phyloP scores from a whole-genome alignment of 2,888 invertebrate species.

The Leucophora obtusa region DNA sequence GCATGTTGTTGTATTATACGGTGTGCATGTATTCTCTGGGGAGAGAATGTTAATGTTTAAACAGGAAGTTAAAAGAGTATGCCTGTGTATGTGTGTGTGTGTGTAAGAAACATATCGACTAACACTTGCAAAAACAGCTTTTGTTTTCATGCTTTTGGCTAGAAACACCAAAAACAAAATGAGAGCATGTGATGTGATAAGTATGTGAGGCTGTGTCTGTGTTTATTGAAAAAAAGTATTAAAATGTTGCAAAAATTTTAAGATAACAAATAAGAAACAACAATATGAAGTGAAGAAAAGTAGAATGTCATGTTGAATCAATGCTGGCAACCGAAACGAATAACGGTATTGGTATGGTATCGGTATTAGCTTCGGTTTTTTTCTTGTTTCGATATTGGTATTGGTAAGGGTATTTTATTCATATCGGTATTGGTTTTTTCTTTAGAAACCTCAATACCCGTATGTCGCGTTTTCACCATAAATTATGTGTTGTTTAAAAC shows the following conservation, averaged over 20 bases:
- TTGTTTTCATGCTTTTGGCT: slow-evolving; percentile 25
- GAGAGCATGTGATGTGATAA: background rate
- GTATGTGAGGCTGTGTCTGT: background rate
- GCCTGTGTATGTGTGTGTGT: no score
- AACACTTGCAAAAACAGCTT: background rate
- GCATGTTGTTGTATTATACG: slow-evolving; percentile 7
- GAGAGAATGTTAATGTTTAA: background rate
- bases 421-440: no score
- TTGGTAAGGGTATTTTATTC: no score
- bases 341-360: no score
- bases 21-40: background rate
- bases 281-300: background rate
- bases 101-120: background rate
- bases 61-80: slow-evolving; percentile 18
- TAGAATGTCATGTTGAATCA: background rate
- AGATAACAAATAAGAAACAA: background rate
- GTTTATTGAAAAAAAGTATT: background rate
- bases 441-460: no score
- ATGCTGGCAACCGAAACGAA: no score
- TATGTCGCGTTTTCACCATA: no score
- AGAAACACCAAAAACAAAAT: slow-evolving; percentile 10
- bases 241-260: slow-evolving; percentile 1
- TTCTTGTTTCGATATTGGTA: no score
- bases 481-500: no score
- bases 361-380: no score